Evolutionary conservation across 35 echinoderm and acorn worm species (phyloP).

Genomic region (Hemicentrotus pulcherrimus): DNA sequence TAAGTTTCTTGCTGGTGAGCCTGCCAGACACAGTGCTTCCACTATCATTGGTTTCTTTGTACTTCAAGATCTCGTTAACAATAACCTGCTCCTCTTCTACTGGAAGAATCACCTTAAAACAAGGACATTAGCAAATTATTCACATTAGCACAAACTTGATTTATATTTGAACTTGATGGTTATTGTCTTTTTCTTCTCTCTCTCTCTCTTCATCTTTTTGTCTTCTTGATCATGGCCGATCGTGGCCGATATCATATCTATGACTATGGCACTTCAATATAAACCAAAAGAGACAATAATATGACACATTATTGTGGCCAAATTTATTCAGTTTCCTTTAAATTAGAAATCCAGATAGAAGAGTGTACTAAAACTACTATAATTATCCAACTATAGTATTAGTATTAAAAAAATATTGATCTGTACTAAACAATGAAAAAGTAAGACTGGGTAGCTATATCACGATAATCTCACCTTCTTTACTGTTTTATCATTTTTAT

Average conservation of each 20-base stretch:
- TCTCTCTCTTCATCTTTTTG: too few relatives aligned
- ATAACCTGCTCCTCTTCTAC: constrained; percentile 67
- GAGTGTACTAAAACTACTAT: not conserved
- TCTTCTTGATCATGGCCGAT: too few relatives aligned
- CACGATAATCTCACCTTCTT: constrained; percentile 56
- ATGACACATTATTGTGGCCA: too few relatives aligned
- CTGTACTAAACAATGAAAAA: too few relatives aligned
- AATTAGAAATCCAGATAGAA: not conserved
- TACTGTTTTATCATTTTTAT: constrained; percentile 51
- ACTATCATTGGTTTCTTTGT: constrained; percentile 61
- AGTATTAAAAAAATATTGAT: too few relatives aligned
- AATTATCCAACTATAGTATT: too few relatives aligned
- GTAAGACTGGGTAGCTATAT: too few relatives aligned
- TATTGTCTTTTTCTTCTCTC: not conserved
- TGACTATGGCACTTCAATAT: not conserved
- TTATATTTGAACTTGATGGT: not conserved
- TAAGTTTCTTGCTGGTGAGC: constrained; percentile 87
- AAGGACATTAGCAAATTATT: not conserved
- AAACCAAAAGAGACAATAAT: too few relatives aligned
- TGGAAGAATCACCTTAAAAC: constrained; percentile 68
- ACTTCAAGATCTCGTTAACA: constrained; percentile 76
- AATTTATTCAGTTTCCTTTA: not conserved
- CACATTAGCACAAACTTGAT: not conserved
- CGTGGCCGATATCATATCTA: too few relatives aligned
- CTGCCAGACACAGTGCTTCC: constrained; percentile 75